Evolutionary conservation across 2,113 vertebrate genomes (phyloP).

Genomic region (Ctenomys sociabilis): DNA sequence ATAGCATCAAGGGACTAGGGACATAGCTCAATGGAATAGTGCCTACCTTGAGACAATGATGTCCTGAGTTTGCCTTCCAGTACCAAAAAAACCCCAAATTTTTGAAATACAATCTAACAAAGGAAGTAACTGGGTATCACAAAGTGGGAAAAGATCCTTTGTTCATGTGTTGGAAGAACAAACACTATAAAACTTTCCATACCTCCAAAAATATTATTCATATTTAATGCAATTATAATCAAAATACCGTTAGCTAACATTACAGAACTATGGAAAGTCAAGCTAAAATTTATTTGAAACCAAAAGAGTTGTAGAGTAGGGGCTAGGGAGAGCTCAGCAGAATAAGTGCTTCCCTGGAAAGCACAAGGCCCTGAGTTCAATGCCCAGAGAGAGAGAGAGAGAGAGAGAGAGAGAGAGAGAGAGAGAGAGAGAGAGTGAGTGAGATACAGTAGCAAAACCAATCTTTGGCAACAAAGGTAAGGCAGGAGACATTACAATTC

Average conservation of each 20-base stretch:
- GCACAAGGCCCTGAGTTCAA: too few relatives aligned
- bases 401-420: too few relatives aligned
- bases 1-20: not conserved
- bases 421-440: too few relatives aligned
- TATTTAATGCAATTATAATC: not conserved
- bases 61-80: too few relatives aligned
- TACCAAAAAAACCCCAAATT: too few relatives aligned
- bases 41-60: too few relatives aligned
- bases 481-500: not conserved
- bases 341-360: too few relatives aligned
- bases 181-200: not conserved
- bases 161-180: not conserved
- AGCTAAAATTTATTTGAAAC: not conserved
- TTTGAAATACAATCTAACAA: not conserved
- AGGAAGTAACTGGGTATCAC: not conserved
- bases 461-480: not conserved
- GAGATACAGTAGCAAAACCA: not conserved
- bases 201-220: not conserved
- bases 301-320: not conserved
- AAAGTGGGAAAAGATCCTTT: not conserved
- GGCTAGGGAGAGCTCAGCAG: too few relatives aligned
- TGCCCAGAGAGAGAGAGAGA: too few relatives aligned
- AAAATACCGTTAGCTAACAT: not conserved
- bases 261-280: not conserved
- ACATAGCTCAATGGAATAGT: too few relatives aligned